These are phyloP conservation scores for Lasioglossum vierecki DNA, from an alignment of 2,888 invertebrate species.

Conservation along the genomic window DNA sequence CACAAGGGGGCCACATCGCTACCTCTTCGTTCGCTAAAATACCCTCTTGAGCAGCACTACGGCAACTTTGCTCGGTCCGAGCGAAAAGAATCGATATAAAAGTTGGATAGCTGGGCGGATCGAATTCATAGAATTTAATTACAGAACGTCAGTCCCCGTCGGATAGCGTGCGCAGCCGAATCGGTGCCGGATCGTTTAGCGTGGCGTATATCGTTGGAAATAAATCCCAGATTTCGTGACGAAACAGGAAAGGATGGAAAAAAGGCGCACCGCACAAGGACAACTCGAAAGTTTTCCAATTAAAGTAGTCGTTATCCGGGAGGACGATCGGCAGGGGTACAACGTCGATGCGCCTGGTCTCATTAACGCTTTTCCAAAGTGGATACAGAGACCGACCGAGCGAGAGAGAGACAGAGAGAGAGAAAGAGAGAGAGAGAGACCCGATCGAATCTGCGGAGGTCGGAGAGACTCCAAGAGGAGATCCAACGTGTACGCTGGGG, in stretches of 20 bases:
- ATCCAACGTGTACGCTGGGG: slow-evolving; percentile 26
- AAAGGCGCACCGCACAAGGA: slow-evolving; percentile 48
- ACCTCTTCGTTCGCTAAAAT: no score
- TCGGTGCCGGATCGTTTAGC: slow-evolving; percentile 4
- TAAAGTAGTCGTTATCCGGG: slow-evolving; percentile 76
- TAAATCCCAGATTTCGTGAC: slow-evolving; percentile 63
- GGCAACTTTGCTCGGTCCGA: not conserved
- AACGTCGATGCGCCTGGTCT: slow-evolving; percentile 68
- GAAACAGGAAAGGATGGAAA: slow-evolving; percentile 34
- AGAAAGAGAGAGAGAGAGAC: slow-evolving; percentile 25
- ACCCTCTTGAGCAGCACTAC: not conserved
- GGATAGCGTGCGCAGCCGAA: not conserved
- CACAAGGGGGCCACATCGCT: no score
- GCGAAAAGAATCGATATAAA: not conserved
- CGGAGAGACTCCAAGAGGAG: not conserved
- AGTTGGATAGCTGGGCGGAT: not conserved
- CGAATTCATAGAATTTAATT: slow-evolving; percentile 21
- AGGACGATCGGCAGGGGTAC: slow-evolving; percentile 73
- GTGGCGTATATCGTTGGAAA: slow-evolving; percentile 47
- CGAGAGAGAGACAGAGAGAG: slow-evolving; percentile 19
- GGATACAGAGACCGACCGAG: slow-evolving; percentile 41
- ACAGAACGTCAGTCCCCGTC: slow-evolving; percentile 16
- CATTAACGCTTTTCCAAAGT: slow-evolving; percentile 72
- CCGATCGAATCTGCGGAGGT: slow-evolving; percentile 34
- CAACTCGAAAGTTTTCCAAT: slow-evolving; percentile 76